phyloP scores from a whole-genome alignment of 2,113 vertebrate species.

The Lophochroa leadbeateri region DNA sequence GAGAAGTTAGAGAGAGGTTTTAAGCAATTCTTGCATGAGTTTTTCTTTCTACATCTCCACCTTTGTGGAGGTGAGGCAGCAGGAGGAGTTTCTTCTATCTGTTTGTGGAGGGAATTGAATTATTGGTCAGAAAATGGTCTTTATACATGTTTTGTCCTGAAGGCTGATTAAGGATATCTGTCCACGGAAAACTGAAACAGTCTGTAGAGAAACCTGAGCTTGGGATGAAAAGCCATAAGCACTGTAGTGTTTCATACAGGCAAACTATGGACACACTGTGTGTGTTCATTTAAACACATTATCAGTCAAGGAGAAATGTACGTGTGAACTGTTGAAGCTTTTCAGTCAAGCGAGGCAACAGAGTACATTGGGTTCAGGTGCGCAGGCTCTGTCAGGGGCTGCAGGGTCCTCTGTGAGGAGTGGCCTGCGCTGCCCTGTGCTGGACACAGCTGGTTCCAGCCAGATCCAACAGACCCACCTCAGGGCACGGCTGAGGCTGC shows the following conservation, averaged over 20 bases:
- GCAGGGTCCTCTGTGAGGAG: background rate
- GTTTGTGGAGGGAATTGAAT: background rate
- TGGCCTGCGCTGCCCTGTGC: background rate
- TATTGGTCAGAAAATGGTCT: background rate
- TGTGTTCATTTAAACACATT: background rate
- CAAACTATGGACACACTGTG: accelerated
- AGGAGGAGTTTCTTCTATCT: background rate
- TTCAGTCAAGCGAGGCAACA: background rate
- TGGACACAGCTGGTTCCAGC: background rate
- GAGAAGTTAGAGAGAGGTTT: background rate
- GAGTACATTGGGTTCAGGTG: accelerated
- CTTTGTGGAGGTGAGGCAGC: background rate
- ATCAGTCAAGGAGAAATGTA: background rate
- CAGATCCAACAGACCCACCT: accelerated
- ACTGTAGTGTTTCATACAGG: background rate
- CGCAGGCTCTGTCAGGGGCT: accelerated
- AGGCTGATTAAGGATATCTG: background rate
- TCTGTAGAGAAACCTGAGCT: background rate
- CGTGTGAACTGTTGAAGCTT: background rate
- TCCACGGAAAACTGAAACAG: background rate
- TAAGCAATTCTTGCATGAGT: background rate
- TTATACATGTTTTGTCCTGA: background rate
- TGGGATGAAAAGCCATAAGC: background rate
- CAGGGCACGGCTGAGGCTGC: background rate
- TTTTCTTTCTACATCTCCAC: background rate